Evolutionary conservation across 37 sponge, comb jelly and placozoan species (phyloP), one percentile per base, ranked within the genome.

Genomic region (Dysidea cf. avara): DNA sequence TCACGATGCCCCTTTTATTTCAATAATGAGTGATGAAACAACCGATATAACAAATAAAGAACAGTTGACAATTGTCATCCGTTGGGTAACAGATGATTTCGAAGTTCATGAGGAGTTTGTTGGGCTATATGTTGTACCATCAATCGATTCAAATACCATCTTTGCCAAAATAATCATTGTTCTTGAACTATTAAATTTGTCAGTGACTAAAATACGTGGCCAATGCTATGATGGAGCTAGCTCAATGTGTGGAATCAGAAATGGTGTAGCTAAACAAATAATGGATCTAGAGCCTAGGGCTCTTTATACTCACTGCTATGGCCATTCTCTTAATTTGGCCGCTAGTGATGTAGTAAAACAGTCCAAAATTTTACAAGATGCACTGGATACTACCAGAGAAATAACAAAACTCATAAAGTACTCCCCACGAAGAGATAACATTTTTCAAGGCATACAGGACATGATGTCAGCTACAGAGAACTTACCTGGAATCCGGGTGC

Each of bases 251-350:
- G 77, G 79, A 72, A 39, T 53, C 17, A 71, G 54, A 64, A 78
- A 51, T 76, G 88, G 83, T 76, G 78, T 81, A 50, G 83, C 88
- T 46, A 54, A 68, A 30, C 76, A 72, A 43, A 82, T 82, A 20
- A 25, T 56, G 32, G 59, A 71, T 39, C 20, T 82, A 39, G 79
- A 87, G 79, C 85, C 84, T 47, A 49, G n/a, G n/a, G n/a, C n/a
- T n/a, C n/a, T n/a, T n/a, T n/a, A n/a, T n/a, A n/a, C n/a, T n/a
- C n/a, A n/a, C n/a, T n/a, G n/a, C n/a, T n/a, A n/a, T n/a, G n/a
- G n/a, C n/a, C n/a, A n/a, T n/a, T n/a, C n/a, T n/a, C n/a, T n/a
- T n/a, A n/a, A n/a, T n/a, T n/a, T n/a, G n/a, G n/a, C n/a, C n/a
- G n/a, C n/a, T n/a, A n/a, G n/a, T n/a, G n/a, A n/a, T n/a, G n/a